Evolutionary conservation across 2,888 invertebrate genomes (phyloP).

Genomic region (Lasioglossum leucozonium): DNA sequence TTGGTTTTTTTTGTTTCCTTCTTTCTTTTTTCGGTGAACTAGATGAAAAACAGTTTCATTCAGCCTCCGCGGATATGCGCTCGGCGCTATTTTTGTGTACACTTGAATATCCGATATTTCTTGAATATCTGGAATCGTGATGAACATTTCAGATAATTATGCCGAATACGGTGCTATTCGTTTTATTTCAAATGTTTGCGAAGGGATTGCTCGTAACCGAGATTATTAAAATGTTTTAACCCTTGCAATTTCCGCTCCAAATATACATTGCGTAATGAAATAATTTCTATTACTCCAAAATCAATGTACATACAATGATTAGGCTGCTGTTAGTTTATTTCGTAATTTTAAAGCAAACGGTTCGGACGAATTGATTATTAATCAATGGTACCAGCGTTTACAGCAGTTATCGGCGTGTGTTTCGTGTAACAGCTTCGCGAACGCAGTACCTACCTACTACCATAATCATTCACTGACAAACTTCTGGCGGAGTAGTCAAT

Average conservation of each 20-base stretch:
- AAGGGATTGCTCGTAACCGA: not conserved
- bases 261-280: not conserved
- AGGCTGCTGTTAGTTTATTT: not conserved
- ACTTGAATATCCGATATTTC: not conserved
- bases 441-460: not conserved
- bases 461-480: constrained; percentile 7
- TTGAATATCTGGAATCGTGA: not conserved
- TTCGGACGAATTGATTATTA: not conserved
- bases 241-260: not conserved
- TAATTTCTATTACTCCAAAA: not conserved
- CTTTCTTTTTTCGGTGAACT: not conserved
- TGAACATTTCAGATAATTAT: not conserved
- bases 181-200: not conserved
- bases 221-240: not conserved
- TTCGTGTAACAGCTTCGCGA: not conserved
- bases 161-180: not conserved
- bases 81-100: not conserved
- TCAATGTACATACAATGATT: not conserved
- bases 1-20: not conserved
- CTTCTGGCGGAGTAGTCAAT: constrained; percentile 30
- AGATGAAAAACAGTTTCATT: not conserved
- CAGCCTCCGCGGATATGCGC: not conserved
- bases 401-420: not conserved
- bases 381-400: not conserved
- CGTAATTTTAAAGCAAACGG: too few relatives aligned